phyloP scores from a whole-genome alignment of 2,888 invertebrate species.

The Notodonta ziczac region DNA sequence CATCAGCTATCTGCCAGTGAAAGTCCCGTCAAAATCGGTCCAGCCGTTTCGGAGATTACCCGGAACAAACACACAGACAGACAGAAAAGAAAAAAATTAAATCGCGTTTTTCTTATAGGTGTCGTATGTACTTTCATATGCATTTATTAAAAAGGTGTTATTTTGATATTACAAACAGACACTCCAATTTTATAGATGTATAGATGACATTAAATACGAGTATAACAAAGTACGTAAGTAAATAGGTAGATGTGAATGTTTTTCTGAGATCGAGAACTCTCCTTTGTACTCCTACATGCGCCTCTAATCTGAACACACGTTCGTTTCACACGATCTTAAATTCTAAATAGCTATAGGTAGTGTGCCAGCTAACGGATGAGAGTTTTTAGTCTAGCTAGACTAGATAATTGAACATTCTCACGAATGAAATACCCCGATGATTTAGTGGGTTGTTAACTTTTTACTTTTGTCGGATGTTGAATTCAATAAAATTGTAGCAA shows the following conservation, averaged over 20 bases:
- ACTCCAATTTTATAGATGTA: too few relatives aligned
- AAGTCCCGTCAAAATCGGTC: too few relatives aligned
- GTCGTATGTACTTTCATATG: too few relatives aligned
- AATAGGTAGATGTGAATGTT: neutral
- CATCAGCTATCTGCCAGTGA: too few relatives aligned
- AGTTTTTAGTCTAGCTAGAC: conserved; percentile 40
- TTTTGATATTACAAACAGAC: neutral
- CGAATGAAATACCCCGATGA: conserved; percentile 44
- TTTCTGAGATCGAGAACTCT: conserved; percentile 13
- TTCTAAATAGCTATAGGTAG: conserved; percentile 48
- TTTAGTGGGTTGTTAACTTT: conserved; percentile 36
- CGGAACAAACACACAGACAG: too few relatives aligned
- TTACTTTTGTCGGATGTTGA: conserved; percentile 21
- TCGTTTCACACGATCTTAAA: conserved; percentile 65
- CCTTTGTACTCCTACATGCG: conserved; percentile 18
- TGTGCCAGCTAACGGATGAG: conserved; percentile 53
- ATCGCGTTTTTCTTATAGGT: too few relatives aligned
- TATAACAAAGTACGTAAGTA: neutral
- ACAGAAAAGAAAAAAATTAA: too few relatives aligned
- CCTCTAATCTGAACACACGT: conserved; percentile 18
- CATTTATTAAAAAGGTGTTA: too few relatives aligned
- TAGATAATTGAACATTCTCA: conserved; percentile 54
- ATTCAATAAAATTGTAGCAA: neutral
- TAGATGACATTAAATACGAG: neutral
- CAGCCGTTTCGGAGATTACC: too few relatives aligned